phyloP scores from a whole-genome alignment of 2,113 vertebrate genomes.

The Callipepla californica region DNA sequence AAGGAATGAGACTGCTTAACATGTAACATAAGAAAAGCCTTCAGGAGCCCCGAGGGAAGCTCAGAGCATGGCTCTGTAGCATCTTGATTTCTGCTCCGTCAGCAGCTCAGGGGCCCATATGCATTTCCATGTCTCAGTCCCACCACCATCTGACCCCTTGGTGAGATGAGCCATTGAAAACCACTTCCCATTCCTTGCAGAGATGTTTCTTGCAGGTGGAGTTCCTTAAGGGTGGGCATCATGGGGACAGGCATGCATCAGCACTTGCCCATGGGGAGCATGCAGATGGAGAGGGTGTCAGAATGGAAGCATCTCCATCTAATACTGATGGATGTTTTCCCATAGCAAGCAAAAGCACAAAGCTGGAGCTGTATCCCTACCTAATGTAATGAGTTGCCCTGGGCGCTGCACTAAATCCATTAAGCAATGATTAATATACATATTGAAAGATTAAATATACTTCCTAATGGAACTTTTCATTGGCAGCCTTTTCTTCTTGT shows the following conservation, averaged over 20 bases:
- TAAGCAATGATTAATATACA: conserved; percentile 14
- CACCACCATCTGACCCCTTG: not conserved
- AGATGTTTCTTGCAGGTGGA: not conserved
- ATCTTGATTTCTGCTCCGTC: rapidly evolving
- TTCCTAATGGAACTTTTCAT: conserved; percentile 25
- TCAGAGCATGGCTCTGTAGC: rapidly evolving
- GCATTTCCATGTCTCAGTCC: not conserved
- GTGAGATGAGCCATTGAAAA: rapidly evolving
- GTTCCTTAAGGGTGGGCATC: not conserved
- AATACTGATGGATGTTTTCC: rapidly evolving
- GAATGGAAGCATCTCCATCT: not conserved
- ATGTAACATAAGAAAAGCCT: not conserved
- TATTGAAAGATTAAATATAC: conserved; percentile 34
- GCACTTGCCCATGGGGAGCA: not conserved
- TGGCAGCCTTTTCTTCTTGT: not conserved
- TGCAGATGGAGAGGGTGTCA: not conserved
- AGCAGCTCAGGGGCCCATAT: rapidly evolving
- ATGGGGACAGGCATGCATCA: rapidly evolving
- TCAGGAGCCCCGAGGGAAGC: not conserved
- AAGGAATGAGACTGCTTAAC: not conserved
- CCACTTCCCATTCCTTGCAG: not conserved
- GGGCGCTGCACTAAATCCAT: not conserved
- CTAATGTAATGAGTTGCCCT: not conserved
- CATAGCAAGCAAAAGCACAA: not conserved
- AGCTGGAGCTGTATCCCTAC: not conserved